Conservation (phyloP, 2,113 vertebrate species). For the Raphicerus campestris region DNA sequence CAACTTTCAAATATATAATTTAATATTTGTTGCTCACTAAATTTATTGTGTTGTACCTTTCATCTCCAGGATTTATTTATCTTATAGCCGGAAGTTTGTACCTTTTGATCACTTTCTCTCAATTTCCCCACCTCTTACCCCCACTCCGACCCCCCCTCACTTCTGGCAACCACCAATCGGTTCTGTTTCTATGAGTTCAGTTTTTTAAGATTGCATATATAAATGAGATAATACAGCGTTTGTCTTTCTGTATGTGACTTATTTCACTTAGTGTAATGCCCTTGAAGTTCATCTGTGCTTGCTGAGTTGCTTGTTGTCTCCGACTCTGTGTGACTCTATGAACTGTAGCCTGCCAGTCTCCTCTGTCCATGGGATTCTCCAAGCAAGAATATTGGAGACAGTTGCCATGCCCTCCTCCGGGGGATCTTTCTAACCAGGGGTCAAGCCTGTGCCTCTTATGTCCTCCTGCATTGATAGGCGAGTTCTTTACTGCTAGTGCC, state of each 20-base stretch:
- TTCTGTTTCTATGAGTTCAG: not conserved
- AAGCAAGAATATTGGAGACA: not conserved
- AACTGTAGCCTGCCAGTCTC: not conserved
- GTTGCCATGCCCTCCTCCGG: not conserved
- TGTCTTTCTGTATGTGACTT: not conserved
- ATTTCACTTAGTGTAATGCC: not conserved
- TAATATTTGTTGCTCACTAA: not conserved
- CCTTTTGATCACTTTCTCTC: not conserved
- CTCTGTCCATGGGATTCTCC: not conserved
- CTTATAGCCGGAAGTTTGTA: not conserved
- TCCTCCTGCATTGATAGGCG: not conserved
- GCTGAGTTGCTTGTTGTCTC: not conserved
- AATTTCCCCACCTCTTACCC: not conserved
- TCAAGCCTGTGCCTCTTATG: not conserved
- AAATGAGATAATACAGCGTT: not conserved
- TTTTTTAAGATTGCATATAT: not conserved
- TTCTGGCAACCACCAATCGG: not conserved
- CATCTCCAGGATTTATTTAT: not conserved
- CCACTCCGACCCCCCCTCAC: fast-evolving
- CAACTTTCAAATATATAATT: not conserved
- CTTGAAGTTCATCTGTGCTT: not conserved
- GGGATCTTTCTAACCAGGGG: not conserved
- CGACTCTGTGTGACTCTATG: not conserved
- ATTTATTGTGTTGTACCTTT: not conserved
- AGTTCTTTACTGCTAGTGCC: not conserved